These are phyloP conservation scores for Hydropsyche betteni DNA, from an alignment of 2,888 invertebrate species.

Conservation along the genomic window DNA sequence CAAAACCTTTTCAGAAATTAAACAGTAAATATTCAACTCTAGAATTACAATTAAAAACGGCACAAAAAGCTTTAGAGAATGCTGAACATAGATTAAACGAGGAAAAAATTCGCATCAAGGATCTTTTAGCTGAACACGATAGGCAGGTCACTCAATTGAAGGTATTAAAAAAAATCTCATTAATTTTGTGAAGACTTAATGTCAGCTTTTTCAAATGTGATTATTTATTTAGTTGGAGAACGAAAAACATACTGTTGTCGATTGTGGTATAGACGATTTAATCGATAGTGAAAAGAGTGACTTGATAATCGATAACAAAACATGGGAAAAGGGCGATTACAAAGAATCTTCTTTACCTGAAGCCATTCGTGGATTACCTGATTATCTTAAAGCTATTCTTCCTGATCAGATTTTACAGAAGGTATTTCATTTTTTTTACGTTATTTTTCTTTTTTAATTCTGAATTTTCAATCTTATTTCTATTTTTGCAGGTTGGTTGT, in stretches of 20 bases:
- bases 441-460: background rate
- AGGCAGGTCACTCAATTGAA: slow-evolving; percentile 16
- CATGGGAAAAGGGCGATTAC: slow-evolving; percentile 37
- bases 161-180: background rate
- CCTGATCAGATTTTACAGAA: slow-evolving; percentile 62
- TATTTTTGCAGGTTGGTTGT: slow-evolving; percentile 39
- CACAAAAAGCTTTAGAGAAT: slow-evolving; percentile 59
- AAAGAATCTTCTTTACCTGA: slow-evolving; percentile 58
- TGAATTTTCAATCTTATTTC: background rate
- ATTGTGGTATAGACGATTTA: slow-evolving; percentile 22
- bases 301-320: slow-evolving; percentile 42
- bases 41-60: slow-evolving; percentile 61
- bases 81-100: slow-evolving; percentile 54
- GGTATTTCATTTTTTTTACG: slow-evolving; percentile 53
- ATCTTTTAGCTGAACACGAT: slow-evolving; percentile 30
- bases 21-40: slow-evolving; percentile 65
- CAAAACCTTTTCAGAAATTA: slow-evolving; percentile 60
- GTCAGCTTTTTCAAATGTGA: background rate
- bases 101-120: slow-evolving; percentile 50
- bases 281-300: slow-evolving; percentile 33
- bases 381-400: slow-evolving; percentile 62
- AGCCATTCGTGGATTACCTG: slow-evolving; percentile 62
- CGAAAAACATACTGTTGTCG: slow-evolving; percentile 28
- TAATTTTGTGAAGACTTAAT: background rate
- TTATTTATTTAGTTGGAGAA: slow-evolving; percentile 20